Percentiles rank a stretch among this genome's conserved stretches.
phyloP scores from a whole-genome alignment of 2,113 vertebrate genomes.

The Carollia perspicillata region DNA sequence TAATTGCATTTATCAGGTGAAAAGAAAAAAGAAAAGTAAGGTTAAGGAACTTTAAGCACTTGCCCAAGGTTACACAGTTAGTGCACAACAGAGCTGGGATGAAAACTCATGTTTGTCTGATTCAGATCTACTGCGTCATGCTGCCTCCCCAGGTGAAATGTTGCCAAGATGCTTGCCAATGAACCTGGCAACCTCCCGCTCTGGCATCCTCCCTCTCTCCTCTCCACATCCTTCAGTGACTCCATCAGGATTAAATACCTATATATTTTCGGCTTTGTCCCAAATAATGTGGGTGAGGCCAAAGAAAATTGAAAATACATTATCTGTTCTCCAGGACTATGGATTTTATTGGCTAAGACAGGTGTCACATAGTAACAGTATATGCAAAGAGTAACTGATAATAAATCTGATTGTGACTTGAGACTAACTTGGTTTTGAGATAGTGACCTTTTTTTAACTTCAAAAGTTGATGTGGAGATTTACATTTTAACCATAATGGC shows the following conservation, averaged over 20 bases:
- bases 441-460: background rate
- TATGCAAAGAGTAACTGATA: conserved; percentile 39
- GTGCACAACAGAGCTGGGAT: conserved; percentile 19
- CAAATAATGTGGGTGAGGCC: conserved; percentile 16
- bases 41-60: background rate
- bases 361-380: conserved; percentile 22
- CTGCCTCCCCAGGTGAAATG: background rate
- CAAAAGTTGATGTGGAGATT: background rate
- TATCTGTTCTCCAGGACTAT: conserved; percentile 44
- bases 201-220: conserved; percentile 1
- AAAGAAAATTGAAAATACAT: conserved; percentile 57
- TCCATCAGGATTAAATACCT: conserved; percentile 54
- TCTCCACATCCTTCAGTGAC: conserved; percentile 30
- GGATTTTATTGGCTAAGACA: conserved; percentile 55
- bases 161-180: conserved; percentile 54
- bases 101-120: conserved; percentile 7
- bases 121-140: background rate
- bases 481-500: background rate
- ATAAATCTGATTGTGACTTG: conserved; percentile 14
- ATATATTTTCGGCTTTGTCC: conserved; percentile 42
- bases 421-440: conserved; percentile 11
- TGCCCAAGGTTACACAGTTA: conserved; percentile 62
- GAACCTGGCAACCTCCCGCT: background rate
- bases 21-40: background rate
- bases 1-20: background rate